phyloP scores from a whole-genome alignment of 2,888 invertebrate species.

The Synergus itoensis region DNA sequence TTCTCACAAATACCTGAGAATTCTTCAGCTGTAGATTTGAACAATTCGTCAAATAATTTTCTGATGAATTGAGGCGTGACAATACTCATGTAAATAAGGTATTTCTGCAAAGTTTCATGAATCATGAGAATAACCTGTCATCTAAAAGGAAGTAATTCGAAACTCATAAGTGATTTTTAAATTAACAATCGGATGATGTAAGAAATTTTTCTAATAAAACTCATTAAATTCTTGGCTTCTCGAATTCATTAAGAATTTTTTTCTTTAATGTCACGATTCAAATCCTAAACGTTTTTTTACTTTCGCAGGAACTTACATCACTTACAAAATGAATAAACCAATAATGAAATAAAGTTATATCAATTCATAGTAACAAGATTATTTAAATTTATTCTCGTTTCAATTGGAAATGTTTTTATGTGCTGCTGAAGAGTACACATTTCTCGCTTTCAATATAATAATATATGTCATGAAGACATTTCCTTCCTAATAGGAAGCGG shows the following conservation, averaged over 20 bases:
- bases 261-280: too few relatives aligned
- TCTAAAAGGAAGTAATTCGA: neutral
- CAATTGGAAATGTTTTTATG: neutral
- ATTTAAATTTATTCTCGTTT: neutral
- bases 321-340: neutral
- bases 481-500: slow-evolving; percentile 23
- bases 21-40: neutral
- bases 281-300: too few relatives aligned
- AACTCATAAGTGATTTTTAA: neutral
- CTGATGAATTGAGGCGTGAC: slow-evolving; percentile 22
- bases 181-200: neutral
- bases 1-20: neutral
- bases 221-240: too few relatives aligned
- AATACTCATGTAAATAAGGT: slow-evolving; percentile 8
- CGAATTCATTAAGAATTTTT: too few relatives aligned
- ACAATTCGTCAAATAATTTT: slow-evolving; percentile 8
- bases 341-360: neutral
- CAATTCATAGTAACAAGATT: neutral
- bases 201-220: too few relatives aligned
- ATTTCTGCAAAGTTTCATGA: slow-evolving; percentile 25
- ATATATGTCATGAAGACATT: neutral
- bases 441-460: neutral
- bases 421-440: neutral
- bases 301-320: neutral
- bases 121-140: slow-evolving; percentile 8